These are phyloP conservation scores for Orius laevigatus DNA, from an alignment of 1,140 invertebrate genomes.

Conservation along the genomic window DNA sequence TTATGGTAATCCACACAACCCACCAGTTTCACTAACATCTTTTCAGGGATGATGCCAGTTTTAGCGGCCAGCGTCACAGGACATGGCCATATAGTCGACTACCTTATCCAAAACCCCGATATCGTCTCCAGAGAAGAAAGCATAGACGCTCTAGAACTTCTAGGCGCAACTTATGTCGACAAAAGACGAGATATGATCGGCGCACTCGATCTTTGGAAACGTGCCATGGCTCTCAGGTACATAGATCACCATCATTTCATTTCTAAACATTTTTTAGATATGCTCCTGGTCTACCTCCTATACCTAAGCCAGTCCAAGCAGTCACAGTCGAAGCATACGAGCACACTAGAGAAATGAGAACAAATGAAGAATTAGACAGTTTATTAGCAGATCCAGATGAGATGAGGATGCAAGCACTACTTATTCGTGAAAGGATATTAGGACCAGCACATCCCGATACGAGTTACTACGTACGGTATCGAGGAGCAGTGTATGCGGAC, in stretches of 20 bases:
- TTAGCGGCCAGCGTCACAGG: constrained; percentile 78
- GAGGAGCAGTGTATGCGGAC: constrained; percentile 89
- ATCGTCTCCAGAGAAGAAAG: constrained; percentile 59
- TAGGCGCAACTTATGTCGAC: constrained; percentile 94
- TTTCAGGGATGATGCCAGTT: constrained; percentile 76
- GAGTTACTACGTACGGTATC: constrained; percentile 83
- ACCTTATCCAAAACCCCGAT: constrained; percentile 51
- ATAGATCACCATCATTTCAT: constrained; percentile 2
- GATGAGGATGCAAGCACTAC: constrained; percentile 89
- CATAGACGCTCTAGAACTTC: constrained; percentile 78
- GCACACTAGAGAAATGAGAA: constrained; percentile 63
- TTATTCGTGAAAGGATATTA: constrained; percentile 84
- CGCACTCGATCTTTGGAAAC: constrained; percentile 72
- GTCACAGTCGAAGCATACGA: constrained; percentile 73
- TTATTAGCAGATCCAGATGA: constrained; percentile 82
- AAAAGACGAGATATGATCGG: constrained; percentile 86
- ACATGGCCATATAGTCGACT: constrained; percentile 83
- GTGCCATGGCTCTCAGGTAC: constrained; percentile 70
- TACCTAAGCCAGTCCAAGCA: constrained; percentile 49
- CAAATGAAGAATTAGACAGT: constrained; percentile 64
- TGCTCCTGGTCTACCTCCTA: constrained; percentile 13
- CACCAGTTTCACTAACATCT: neutral
- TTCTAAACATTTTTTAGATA: constrained; percentile 12
- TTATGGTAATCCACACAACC: constrained; percentile 46
- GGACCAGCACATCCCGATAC: constrained; percentile 89